Evolutionary conservation across 2,888 invertebrate species (phyloP).

Genomic region (Carcina quercana): DNA sequence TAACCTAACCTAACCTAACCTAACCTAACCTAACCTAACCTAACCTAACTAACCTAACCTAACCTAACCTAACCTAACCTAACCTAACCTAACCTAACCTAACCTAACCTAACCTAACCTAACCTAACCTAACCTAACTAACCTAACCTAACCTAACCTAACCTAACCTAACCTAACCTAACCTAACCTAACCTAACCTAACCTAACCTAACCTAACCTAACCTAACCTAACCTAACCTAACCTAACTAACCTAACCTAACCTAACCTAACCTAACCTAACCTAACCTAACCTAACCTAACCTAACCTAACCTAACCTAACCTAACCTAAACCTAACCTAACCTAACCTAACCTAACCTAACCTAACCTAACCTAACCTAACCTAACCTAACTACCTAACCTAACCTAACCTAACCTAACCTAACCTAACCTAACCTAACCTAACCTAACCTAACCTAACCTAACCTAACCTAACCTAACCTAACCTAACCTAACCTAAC

Average conservation of each 20-base stretch:
- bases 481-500: constrained; percentile 2
- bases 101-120: background rate
- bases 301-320: no score
- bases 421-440: constrained; percentile 8
- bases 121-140: background rate
- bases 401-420: constrained; percentile 1
- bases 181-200: background rate
- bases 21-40: background rate
- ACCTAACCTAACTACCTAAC: no score
- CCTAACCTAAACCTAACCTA: no score
- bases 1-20: constrained; percentile 2
- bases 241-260: no score
- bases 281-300: no score
- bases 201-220: no score
- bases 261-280: no score
- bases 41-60: constrained; percentile 2
- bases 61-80: constrained; percentile 7
- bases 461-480: constrained; percentile 7
- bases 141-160: background rate
- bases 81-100: constrained; percentile 6
- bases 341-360: no score
- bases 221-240: no score
- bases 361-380: background rate
- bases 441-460: constrained; percentile 8
- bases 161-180: background rate